A percentile compares a stretch with the other conserved stretches of the same genome.
These are phyloP conservation scores for Zaprionus capensis DNA, from an alignment of 1,140 invertebrate species.

Conservation along the genomic window DNA sequence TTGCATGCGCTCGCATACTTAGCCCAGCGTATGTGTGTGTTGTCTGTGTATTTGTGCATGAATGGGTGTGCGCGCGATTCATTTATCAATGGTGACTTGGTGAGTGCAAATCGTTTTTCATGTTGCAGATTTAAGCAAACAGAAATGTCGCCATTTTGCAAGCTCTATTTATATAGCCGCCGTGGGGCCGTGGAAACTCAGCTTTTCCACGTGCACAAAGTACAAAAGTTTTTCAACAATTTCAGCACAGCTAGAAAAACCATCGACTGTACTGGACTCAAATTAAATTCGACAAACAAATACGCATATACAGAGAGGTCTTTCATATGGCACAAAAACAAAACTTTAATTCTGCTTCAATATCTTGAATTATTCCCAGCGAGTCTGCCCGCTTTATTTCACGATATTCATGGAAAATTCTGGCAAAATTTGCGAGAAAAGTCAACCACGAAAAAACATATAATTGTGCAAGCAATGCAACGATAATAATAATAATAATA, in stretches of 20 bases:
- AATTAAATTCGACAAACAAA: slow-evolving; percentile 45
- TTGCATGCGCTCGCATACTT: slow-evolving; percentile 14
- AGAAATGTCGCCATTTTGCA: slow-evolving; percentile 62
- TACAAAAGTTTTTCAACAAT: slow-evolving; percentile 28
- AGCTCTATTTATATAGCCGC: slow-evolving; percentile 29
- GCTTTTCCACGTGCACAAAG: background rate
- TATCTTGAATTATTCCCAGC: slow-evolving; percentile 11
- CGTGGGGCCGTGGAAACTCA: slow-evolving; percentile 4
- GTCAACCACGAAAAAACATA: slow-evolving; percentile 9
- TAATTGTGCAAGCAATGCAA: slow-evolving; percentile 33
- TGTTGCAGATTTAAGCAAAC: slow-evolving; percentile 73
- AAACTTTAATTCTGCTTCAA: background rate
- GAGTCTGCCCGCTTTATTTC: slow-evolving; percentile 4
- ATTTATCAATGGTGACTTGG: slow-evolving; percentile 68
- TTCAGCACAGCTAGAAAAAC: slow-evolving; percentile 31
- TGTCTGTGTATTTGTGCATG: slow-evolving; percentile 17
- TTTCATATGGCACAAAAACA: background rate
- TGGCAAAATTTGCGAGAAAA: slow-evolving; percentile 13
- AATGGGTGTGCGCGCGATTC: slow-evolving; percentile 20
- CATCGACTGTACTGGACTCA: slow-evolving; percentile 43
- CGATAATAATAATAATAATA: slow-evolving; percentile 45
- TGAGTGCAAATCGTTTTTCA: slow-evolving; percentile 63
- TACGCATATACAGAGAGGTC: background rate
- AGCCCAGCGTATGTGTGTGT: background rate
- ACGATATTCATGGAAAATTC: slow-evolving; percentile 25